Percentiles rank a stretch among this genome's conserved stretches.
phyloP scores from a whole-genome alignment of 2,797 vertebrate species.

The Macropodus opercularis region DNA sequence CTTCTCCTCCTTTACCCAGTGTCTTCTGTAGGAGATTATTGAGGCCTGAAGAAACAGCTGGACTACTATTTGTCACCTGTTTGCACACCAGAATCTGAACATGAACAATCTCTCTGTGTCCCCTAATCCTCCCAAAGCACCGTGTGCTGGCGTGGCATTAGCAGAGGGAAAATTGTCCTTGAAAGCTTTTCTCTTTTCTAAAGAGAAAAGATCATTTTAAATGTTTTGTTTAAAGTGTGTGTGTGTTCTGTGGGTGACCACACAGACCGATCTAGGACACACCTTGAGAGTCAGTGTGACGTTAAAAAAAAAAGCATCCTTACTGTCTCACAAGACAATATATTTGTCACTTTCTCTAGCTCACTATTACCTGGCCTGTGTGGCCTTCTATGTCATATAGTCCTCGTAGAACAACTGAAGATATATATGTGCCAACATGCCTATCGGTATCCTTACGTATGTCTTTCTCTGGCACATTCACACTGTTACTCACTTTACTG shows the following conservation, averaged over 20 bases:
- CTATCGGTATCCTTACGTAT: constrained; percentile 19
- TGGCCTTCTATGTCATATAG: constrained; percentile 27
- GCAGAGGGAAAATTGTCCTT: constrained; percentile 33
- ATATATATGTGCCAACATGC: constrained; percentile 21
- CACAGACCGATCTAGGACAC: constrained; percentile 40
- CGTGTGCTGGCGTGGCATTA: constrained; percentile 22
- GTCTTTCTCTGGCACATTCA: constrained; percentile 17
- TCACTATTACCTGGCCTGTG: constrained; percentile 18
- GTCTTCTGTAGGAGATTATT: constrained; percentile 24
- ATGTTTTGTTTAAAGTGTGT: neutral
- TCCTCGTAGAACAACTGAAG: constrained; percentile 27
- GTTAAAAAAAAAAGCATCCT: constrained; percentile 58
- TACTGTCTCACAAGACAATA: constrained; percentile 30
- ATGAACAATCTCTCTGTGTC: constrained; percentile 25
- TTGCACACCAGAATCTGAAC: constrained; percentile 17
- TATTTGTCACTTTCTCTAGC: constrained; percentile 39
- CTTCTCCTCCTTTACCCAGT: constrained; percentile 14
- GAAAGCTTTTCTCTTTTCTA: constrained; percentile 24
- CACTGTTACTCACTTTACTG: constrained; percentile 1
- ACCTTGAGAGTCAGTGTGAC: constrained; percentile 55
- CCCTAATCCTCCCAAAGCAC: constrained; percentile 26
- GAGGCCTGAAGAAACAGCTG: neutral
- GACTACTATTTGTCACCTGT: constrained; percentile 3
- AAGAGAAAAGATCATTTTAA: constrained; percentile 14
- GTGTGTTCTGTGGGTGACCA: constrained; percentile 5